A percentile compares a stretch with the other conserved stretches of the same genome.
These are phyloP conservation scores for Pseudoatta argentina DNA, from an alignment of 1,140 invertebrate genomes.

Conservation along the genomic window DNA sequence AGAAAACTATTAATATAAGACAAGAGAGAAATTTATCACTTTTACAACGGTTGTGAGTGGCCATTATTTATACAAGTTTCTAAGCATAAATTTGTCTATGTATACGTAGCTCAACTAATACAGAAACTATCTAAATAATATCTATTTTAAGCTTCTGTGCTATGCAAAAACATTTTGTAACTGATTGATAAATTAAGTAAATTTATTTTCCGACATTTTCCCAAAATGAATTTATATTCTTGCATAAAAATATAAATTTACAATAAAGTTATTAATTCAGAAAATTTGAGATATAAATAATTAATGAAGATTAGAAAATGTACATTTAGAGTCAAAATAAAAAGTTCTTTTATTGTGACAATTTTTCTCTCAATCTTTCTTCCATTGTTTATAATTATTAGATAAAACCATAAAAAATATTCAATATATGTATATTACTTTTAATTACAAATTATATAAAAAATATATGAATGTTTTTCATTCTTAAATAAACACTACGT, in stretches of 20 bases:
- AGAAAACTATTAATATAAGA: constrained; percentile 4
- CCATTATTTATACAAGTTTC: neutral
- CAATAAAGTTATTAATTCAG: neutral
- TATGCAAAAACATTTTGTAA: neutral
- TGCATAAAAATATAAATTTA: neutral
- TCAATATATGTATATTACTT: neutral
- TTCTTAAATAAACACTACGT: no score
- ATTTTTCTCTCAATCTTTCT: neutral
- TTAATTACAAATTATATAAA: neutral
- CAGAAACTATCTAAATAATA: neutral
- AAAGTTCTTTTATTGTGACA: neutral
- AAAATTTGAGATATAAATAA: neutral
- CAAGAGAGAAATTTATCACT: neutral
- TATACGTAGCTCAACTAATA: neutral
- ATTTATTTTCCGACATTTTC: neutral
- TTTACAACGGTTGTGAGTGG: neutral
- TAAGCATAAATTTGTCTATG: neutral
- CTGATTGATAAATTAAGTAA: neutral
- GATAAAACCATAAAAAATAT: neutral
- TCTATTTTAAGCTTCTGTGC: neutral
- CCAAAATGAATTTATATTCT: neutral
- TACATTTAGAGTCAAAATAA: neutral
- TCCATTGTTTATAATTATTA: neutral
- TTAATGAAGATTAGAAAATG: neutral
- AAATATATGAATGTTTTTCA: neutral